Base-by-base conservation (phyloP, 2,113 vertebrate genomes). In the Dipodomys merriami region DNA sequence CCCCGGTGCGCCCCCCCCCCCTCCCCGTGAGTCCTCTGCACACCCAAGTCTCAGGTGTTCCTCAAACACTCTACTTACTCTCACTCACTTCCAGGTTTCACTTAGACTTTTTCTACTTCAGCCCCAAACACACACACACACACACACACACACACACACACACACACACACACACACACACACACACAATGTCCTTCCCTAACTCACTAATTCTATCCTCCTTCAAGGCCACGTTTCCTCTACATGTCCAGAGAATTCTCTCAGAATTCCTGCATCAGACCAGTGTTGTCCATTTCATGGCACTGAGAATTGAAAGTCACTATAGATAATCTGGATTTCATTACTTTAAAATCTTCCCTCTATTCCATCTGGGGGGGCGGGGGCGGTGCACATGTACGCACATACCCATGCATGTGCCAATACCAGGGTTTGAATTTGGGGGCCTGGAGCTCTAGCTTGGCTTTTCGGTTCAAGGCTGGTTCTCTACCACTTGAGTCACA, bases 321-420 rank as follows among this genome's bases (percentile, higher is more conserved):
- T 72, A 8, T 25, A 46, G 35, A 62, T 86, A 13, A 10, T 73
- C 57, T 85, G 88, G 49, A 53, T 83, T 73, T 80, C 30, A 19
- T 57, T 93, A 89, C 65, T 83, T 86, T 78, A 53, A 92, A 86
- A 64, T 77, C 62, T 95, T 29, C 16, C 29, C 9, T 44, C 12
- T 33, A 5, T 39, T 81, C 33, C 22, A 11, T 53, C 49, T 53
- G 9, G 8, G 49, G 12, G 12, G 8, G 49, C 2, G 12, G 8
- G 49, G 1, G 49, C 2, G 10, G 5, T 39, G 39, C 39, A 39
- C 39, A 39, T 5, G 5, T 39, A 39, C 5, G 39, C 39, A 39
- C 39, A 39, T 39, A 39, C 39, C 39, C 39, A 39, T 39, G 39
- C 39, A 39, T 6, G 39, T 39, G 39, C 39, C 39, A 39, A 39